These are phyloP conservation scores for Dolichotis patagonum DNA, from an alignment of 2,113 vertebrate species.

Conservation along the genomic window DNA sequence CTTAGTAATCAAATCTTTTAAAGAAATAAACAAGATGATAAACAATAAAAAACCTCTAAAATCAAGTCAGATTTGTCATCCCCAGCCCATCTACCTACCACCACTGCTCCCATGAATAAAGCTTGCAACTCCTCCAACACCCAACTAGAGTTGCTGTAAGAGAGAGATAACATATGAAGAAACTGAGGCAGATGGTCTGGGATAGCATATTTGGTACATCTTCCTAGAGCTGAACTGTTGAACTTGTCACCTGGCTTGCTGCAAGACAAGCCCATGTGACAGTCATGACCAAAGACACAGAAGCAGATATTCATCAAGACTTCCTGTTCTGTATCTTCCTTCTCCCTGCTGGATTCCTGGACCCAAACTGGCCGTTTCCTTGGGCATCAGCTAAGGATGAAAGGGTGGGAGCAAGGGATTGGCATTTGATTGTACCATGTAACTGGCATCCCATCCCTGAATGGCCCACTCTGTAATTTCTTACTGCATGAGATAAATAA, in stretches of 20 bases:
- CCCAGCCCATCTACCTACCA: background rate
- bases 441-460: background rate
- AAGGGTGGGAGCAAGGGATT: background rate
- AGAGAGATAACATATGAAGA: background rate
- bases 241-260: background rate
- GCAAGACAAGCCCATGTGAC: background rate
- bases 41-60: background rate
- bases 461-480: background rate
- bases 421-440: background rate
- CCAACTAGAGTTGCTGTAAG: background rate
- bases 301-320: background rate
- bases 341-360: background rate
- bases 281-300: background rate
- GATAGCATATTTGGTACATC: accelerated
- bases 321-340: background rate
- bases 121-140: background rate
- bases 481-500: background rate
- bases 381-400: background rate
- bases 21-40: background rate
- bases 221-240: background rate
- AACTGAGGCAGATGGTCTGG: background rate
- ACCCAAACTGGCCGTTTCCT: background rate
- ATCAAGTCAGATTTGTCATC: background rate
- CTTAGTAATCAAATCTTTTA: background rate
- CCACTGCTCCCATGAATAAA: background rate